Percentiles rank a stretch among this genome's conserved stretches.
phyloP scores from a whole-genome alignment of 2,888 invertebrate genomes.

The Esperia sulphurella region DNA sequence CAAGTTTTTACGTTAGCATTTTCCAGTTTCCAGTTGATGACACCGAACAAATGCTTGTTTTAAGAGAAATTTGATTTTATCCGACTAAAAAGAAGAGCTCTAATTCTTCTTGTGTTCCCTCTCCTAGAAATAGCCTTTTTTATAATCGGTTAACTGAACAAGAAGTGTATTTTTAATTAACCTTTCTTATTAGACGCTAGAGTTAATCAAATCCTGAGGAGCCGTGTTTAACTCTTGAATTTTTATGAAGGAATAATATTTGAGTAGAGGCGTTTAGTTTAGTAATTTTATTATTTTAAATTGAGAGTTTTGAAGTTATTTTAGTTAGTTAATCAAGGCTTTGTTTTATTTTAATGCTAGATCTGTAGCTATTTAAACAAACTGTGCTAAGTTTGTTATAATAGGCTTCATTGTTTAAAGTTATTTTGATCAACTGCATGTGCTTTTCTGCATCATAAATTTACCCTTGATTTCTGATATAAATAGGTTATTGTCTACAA shows the following conservation, averaged over 20 bases:
- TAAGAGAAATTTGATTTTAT: slow-evolving; percentile 25
- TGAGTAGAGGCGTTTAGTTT: neutral
- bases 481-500: too few species aligned
- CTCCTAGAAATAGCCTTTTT: slow-evolving; percentile 4
- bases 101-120: slow-evolving; percentile 12
- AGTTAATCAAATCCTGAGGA: slow-evolving; percentile 29
- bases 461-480: too few species aligned
- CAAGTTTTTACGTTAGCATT: slow-evolving; percentile 2
- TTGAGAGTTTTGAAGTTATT: too few species aligned
- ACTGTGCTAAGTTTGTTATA: too few species aligned
- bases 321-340: too few species aligned
- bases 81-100: slow-evolving; percentile 23
- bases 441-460: too few species aligned
- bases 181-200: slow-evolving; percentile 29
- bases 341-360: too few species aligned
- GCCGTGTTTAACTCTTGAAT: neutral
- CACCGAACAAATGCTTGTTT: slow-evolving; percentile 15
- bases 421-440: too few species aligned
- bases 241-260: neutral
- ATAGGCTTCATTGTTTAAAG: too few species aligned
- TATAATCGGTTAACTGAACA: slow-evolving; percentile 17
- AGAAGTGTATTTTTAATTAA: slow-evolving; percentile 39
- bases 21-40: slow-evolving; percentile 8
- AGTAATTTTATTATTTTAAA: neutral
- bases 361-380: too few species aligned